These are phyloP conservation scores for Phalacrocorax brasilianus DNA, from an alignment of 2,113 vertebrate species.

Conservation along the genomic window DNA sequence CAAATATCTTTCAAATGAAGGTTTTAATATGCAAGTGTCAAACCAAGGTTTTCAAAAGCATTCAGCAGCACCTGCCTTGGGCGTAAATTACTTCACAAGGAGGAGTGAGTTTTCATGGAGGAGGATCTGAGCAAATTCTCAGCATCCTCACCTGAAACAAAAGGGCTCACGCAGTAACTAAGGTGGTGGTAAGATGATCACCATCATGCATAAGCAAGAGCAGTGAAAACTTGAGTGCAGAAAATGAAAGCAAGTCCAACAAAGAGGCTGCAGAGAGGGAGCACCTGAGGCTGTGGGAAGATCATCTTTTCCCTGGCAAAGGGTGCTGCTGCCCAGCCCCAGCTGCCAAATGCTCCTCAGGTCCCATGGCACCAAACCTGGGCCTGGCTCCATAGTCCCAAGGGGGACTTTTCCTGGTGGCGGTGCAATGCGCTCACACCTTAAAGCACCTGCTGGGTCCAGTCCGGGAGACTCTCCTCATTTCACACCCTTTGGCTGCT, in stretches of 20 bases:
- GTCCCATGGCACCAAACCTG: rapidly evolving
- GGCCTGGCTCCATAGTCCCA: background rate
- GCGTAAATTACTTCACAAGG: conserved; percentile 42
- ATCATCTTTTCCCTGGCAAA: background rate
- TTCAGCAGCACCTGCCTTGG: background rate
- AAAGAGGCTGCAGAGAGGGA: background rate
- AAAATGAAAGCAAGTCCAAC: background rate
- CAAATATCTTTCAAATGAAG: background rate
- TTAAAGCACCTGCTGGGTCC: background rate
- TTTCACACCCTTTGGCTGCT: background rate
- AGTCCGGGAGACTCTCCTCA: background rate
- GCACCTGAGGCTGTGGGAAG: background rate
- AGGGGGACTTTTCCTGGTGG: background rate
- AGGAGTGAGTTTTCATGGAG: background rate
- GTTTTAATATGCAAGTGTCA: conserved; percentile 23
- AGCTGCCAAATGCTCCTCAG: background rate
- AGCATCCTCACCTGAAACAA: background rate
- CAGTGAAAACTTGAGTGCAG: background rate
- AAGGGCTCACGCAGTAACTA: background rate
- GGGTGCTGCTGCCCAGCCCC: background rate
- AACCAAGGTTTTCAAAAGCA: conserved; percentile 30
- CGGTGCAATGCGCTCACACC: background rate
- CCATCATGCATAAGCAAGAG: background rate
- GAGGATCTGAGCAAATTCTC: conserved; percentile 52
- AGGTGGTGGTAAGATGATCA: conserved; percentile 1